These are phyloP conservation scores for Brachyptera risi DNA, from an alignment of 2,888 invertebrate genomes.

Conservation along the genomic window DNA sequence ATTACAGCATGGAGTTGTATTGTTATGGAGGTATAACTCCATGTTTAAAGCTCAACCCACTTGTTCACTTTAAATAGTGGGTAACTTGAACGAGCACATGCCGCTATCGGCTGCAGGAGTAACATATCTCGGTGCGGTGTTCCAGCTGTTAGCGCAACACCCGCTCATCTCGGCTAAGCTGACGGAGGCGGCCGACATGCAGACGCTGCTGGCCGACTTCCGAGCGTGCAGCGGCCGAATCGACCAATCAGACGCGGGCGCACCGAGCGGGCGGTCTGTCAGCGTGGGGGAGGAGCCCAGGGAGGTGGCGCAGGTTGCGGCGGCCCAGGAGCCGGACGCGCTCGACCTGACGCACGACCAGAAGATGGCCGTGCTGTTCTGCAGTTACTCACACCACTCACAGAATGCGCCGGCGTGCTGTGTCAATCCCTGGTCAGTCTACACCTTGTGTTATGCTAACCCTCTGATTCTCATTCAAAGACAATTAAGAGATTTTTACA, in stretches of 20 bases:
- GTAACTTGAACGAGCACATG: no score
- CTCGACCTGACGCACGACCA: constrained; percentile 81
- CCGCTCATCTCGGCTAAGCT: constrained; percentile 70
- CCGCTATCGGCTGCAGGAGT: no score
- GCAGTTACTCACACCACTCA: constrained; percentile 74
- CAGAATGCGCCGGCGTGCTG: constrained; percentile 83
- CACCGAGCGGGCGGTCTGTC: background rate
- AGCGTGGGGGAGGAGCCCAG: constrained; percentile 1
- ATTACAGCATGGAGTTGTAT: no score
- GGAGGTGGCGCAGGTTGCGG: background rate
- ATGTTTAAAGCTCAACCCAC: no score
- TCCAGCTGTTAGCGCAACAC: constrained; percentile 60
- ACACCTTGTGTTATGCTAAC: no score
- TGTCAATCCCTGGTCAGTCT: constrained; percentile 75
- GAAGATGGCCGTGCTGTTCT: constrained; percentile 81
- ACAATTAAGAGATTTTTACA: no score
- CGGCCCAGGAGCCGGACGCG: constrained; percentile 53
- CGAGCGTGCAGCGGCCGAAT: constrained; percentile 75
- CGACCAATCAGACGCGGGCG: background rate
- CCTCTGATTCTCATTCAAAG: no score
- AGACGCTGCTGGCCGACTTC: constrained; percentile 75
- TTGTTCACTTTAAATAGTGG: no score
- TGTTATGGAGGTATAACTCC: no score
- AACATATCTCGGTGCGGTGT: no score
- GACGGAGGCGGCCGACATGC: constrained; percentile 59